Percentiles rank a stretch among this genome's conserved stretches.
These are phyloP conservation scores for Bettongia penicillata DNA, from an alignment of 2,113 vertebrate genomes.

Conservation along the genomic window DNA sequence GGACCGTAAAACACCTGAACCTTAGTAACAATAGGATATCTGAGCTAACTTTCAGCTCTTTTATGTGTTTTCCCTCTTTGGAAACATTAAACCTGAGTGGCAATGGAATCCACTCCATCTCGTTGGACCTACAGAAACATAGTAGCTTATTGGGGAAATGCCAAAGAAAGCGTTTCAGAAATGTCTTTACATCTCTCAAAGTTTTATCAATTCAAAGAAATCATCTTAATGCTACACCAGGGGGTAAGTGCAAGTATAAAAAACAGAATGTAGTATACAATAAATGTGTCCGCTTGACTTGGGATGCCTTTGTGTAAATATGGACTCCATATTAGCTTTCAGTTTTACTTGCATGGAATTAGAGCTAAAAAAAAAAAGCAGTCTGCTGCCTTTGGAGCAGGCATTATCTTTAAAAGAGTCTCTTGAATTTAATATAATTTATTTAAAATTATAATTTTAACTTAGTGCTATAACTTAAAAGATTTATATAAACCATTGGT, in stretches of 20 bases:
- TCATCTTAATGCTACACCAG: constrained; percentile 84
- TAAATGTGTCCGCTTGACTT: background rate
- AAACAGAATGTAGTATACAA: background rate
- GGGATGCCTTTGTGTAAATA: background rate
- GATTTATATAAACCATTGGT: background rate
- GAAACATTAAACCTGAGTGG: constrained; percentile 78
- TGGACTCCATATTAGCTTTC: constrained; percentile 18
- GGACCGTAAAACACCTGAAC: constrained; percentile 75
- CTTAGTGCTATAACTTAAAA: background rate
- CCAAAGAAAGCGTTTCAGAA: background rate
- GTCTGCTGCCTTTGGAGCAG: constrained; percentile 14
- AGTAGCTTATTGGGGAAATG: accelerated
- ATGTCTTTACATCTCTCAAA: constrained; percentile 69
- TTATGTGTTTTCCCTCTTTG: constrained; percentile 56
- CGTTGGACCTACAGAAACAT: background rate
- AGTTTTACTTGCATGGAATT: constrained; percentile 15
- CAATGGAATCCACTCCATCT: constrained; percentile 70
- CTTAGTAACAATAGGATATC: constrained; percentile 78
- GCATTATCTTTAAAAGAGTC: background rate
- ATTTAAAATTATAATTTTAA: too few species aligned
- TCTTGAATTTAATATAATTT: background rate
- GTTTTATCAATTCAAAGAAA: constrained; percentile 87
- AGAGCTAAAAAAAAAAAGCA: constrained; percentile 15
- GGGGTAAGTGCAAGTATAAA: constrained; percentile 85
- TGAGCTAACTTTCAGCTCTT: constrained; percentile 68